Percentiles rank a stretch among this genome's conserved stretches.
phyloP scores from a whole-genome alignment of 2,113 vertebrate species.

The Cavia porcellus region DNA sequence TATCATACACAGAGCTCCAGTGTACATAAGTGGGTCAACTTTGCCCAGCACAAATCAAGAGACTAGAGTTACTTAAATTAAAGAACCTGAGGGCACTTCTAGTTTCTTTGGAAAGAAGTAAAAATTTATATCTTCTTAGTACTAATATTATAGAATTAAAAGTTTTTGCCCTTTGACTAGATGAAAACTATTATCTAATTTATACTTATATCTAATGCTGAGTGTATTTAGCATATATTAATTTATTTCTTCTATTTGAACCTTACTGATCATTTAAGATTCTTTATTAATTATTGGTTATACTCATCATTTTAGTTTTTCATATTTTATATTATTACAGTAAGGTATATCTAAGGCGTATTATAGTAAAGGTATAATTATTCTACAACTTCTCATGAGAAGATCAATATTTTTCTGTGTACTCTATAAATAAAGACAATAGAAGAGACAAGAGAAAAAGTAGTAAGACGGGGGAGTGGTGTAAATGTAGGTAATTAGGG shows the following conservation, averaged over 20 bases:
- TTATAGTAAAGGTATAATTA: not conserved
- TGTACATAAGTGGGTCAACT: not conserved
- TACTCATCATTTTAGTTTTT: not conserved
- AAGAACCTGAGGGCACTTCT: not conserved
- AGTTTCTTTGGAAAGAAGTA: conserved; percentile 27
- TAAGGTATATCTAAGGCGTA: not conserved
- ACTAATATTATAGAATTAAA: not conserved
- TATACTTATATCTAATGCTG: conserved; percentile 9
- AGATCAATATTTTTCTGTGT: not conserved
- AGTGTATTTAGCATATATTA: not conserved
- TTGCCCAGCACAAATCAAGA: not conserved
- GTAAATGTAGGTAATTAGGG: not conserved
- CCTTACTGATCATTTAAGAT: not conserved
- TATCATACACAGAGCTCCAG: not conserved
- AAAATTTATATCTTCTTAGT: not conserved
- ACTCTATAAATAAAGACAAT: not conserved
- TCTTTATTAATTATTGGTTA: not conserved
- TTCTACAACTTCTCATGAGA: not conserved
- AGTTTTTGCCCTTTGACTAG: not conserved
- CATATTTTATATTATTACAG: not conserved
- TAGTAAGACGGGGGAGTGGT: not conserved
- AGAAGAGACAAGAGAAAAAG: not conserved
- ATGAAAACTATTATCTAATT: not conserved
- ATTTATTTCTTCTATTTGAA: conserved; percentile 5
- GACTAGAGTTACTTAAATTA: not conserved